Conservation (phyloP, 2,113 vertebrate genomes). For the Coracopsis vasa region DNA sequence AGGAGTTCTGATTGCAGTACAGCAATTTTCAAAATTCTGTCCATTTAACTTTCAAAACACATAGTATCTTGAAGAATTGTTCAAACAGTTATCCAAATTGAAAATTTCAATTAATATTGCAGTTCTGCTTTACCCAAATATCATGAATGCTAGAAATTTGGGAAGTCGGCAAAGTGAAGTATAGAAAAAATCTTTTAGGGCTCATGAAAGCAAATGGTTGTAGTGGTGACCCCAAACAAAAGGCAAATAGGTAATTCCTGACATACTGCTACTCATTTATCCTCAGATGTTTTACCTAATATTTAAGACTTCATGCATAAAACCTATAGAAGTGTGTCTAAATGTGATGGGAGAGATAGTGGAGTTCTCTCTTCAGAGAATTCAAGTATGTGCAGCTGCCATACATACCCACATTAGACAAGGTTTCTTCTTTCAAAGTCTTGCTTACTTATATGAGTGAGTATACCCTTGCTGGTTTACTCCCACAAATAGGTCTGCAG, state of each 20-base stretch:
- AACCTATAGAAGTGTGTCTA: neutral
- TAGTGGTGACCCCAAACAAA: neutral
- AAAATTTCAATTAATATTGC: neutral
- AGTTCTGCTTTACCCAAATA: neutral
- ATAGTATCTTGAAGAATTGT: neutral
- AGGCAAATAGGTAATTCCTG: neutral
- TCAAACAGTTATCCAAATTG: neutral
- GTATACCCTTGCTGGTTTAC: neutral
- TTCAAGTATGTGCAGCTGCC: neutral
- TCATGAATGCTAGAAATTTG: neutral
- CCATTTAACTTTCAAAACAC: constrained; percentile 11
- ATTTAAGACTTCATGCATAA: neutral
- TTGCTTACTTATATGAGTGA: neutral
- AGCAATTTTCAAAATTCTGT: neutral
- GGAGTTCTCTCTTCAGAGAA: neutral
- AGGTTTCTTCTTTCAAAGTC: neutral
- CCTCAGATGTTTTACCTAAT: neutral
- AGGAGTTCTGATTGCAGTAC: constrained; percentile 13
- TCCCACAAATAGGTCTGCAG: neutral
- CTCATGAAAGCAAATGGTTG: neutral
- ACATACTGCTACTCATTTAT: neutral
- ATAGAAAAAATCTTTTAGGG: neutral
- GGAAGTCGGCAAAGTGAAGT: neutral
- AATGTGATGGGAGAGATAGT: neutral
- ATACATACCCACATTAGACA: neutral